Evolutionary conservation across 2,113 vertebrate genomes (phyloP), one percentile per base, ranked within the genome.

Genomic region (Nothocercus nigrocapillus): DNA sequence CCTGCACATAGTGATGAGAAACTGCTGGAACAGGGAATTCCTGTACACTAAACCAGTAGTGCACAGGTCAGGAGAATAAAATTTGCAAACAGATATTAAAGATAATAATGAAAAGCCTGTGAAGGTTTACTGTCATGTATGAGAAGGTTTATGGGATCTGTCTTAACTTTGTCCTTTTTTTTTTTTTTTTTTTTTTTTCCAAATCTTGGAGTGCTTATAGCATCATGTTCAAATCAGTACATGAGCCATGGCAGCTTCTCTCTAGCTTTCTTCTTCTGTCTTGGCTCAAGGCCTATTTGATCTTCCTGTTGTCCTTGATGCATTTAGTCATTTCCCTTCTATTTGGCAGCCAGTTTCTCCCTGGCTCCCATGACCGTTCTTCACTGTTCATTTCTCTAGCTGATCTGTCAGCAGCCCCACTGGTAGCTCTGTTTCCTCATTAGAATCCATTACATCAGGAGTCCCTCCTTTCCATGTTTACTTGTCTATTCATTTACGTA

Each of bases 321-420:
- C 62, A 82, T 93, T 92, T 95, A 96, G 91, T 95, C 66, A 95
- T 95, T 97, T 95, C 93, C 95, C 84, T 82, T 97, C 93, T 93
- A 82, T 62, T 93, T 96, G 94, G 81, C 77, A 92, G 86, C 25
- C 81, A 86, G 69, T 69, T 93, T 94, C 62, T 95, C 62, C 13
- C 62, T 85, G 53, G 56, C 32, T 84, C 70, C 67, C 66, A 75
- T 30, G 34, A 75, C 10, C 88, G 42, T 53, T 90, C 90, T 96
- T 81, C 58, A 47, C 74, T 86, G 91, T 69, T 94, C 58, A 58
- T 89, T 94, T 94, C 58, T 95, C 53, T 75, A 82, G 53, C 91
- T 92, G 93, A 81, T 90, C 85, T 81, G 80, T 94, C 89, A 96
- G 93, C 93, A 94, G 53, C 69, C 58, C 13, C 51, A 58, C 47